Evolutionary conservation across 2,113 vertebrate species (phyloP), one percentile per base, ranked within the genome.

Genomic region (Cacatua alba): DNA sequence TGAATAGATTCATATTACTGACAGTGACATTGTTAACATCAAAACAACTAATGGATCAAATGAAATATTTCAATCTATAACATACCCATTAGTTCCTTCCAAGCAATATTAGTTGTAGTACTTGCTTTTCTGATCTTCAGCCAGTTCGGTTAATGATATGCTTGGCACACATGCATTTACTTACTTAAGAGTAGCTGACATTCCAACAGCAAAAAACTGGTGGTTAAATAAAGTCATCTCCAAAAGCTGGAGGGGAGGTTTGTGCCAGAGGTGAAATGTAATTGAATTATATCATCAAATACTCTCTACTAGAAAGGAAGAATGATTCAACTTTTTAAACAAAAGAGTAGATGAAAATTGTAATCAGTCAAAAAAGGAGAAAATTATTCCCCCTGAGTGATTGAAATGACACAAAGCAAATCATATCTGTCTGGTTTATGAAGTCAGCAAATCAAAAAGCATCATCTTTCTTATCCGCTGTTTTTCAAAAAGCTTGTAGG

Each of bases 11-110:
- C 39, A 11, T 85, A 76, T 46, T 88, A 29, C 62, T 90, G 75
- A 63, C 82, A 70, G 20, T 76, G 60, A 17, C 88, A 85, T 46
- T 83, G 79, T 29, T 69, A 72, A 67, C 44, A 72, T 53, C 43
- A 90, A 81, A 91, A 72, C 46, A 89, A 37, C 90, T 88, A 86
- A 92, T 74, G 53, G 63, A 82, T 86, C 59, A 80, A 82, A 79
- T 86, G 21, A 92, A 94, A 74, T 93, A 69, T 63, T 96, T 94
- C 55, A 21, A 23, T 91, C 81, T 94, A 46, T 86, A 70, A 70
- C 2, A 2, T 51, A 62, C 17, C 63, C n/a, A 70, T 93, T 92
- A 88, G 84, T 74, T 82, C 53, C 49, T 70, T 65, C 35, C 70
- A 82, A 76, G 63, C 1, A 4, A 37, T 80, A 28, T 43, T 69